Evolutionary conservation across 2,797 vertebrate genomes (phyloP).

Genomic region (Enteromius fasciolatus): DNA sequence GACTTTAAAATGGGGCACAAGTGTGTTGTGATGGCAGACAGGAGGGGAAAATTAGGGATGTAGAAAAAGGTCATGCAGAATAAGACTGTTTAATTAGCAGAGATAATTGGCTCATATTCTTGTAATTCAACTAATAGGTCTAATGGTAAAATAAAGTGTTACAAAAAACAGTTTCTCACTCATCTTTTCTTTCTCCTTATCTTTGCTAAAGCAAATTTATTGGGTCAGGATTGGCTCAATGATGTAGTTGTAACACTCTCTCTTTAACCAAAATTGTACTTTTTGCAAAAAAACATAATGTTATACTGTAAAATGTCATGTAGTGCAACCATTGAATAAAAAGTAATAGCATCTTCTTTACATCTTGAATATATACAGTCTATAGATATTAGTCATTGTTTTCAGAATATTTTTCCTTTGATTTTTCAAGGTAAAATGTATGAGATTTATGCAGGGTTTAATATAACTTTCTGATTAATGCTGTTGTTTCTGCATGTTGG

Average conservation of each 20-base stretch:
- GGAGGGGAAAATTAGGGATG: background rate
- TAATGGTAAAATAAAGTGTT: too few relatives aligned
- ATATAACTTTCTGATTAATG: background rate
- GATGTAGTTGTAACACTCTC: background rate
- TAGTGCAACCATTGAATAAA: background rate
- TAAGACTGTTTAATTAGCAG: background rate
- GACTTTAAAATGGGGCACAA: conserved; percentile 1
- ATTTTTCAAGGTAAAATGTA: background rate
- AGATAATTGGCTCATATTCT: background rate
- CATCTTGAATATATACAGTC: background rate
- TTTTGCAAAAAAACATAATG: background rate
- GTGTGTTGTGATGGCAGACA: background rate
- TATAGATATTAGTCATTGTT: background rate
- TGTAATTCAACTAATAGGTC: too few relatives aligned
- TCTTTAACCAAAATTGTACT: background rate
- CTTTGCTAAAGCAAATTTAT: background rate
- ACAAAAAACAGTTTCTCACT: background rate
- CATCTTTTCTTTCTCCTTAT: too few relatives aligned
- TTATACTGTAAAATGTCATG: background rate
- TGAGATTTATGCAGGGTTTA: background rate
- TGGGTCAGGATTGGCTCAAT: background rate
- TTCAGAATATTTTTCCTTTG: background rate
- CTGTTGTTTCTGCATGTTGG: background rate
- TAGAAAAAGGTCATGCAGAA: too few relatives aligned
- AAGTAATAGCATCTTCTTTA: background rate